Evolutionary conservation across 2,797 vertebrate species (phyloP).

Genomic region (Selene dorsalis): DNA sequence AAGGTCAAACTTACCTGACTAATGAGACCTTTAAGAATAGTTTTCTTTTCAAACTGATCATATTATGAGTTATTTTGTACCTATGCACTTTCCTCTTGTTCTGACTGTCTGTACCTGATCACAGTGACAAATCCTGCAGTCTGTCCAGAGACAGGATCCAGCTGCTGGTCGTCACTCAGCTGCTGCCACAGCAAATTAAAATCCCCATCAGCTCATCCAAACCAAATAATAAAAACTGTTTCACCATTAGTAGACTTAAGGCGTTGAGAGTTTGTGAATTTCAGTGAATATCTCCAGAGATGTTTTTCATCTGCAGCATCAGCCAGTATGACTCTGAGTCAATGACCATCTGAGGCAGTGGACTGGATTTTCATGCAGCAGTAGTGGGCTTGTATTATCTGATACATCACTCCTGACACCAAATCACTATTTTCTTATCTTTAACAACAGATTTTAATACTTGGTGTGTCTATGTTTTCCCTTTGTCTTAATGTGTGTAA

Average conservation of each 20-base stretch:
- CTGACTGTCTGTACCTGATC: not conserved
- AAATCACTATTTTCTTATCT: not conserved
- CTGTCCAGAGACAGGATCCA: not conserved
- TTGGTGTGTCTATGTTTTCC: not conserved
- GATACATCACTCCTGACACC: not conserved
- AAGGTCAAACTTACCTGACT: not conserved
- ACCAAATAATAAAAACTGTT: not conserved
- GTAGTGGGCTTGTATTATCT: not conserved
- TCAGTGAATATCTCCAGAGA: not conserved
- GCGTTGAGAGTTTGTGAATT: not conserved
- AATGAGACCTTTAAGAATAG: not conserved
- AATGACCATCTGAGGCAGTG: not conserved
- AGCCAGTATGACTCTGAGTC: not conserved
- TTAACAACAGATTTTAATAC: not conserved
- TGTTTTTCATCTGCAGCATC: not conserved
- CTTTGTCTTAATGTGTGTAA: no score
- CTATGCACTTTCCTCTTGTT: not conserved
- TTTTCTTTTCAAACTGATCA: no score
- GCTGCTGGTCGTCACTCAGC: not conserved
- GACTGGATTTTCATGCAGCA: not conserved
- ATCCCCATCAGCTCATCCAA: not conserved
- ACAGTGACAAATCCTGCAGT: not conserved
- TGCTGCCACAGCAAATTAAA: not conserved
- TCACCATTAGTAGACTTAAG: not conserved
- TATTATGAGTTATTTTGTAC: not conserved